Base-by-base conservation (phyloP, 2,888 invertebrate species). In the Augiades crinisus region DNA sequence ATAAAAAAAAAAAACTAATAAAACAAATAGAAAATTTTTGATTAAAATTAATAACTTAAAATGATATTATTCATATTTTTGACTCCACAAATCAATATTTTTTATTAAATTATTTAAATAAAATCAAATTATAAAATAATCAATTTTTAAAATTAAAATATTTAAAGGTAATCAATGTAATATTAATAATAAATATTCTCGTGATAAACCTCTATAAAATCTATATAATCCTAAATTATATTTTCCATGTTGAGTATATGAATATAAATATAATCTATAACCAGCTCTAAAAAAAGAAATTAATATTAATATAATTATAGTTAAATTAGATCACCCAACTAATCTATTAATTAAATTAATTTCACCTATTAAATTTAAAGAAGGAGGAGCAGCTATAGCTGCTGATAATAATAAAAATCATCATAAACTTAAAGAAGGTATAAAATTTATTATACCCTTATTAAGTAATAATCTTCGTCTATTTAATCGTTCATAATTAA, bases 71-170 rank as follows among this genome's bases (percentile, higher is more conserved):
- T 79, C 86, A 91, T 80, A 91, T 91, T 87, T 80, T 88, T 91
- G 90, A 92, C 54, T 67, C 90, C 92, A 93, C 92, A 93, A 92
- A 92, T 92, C 91, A 92, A 91, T 81, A 91, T 92, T 93, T 92
- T 92, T 3, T 60, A 38, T 83, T 92, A 92, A 93, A 93, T 91
- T 92, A 92, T 88, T 91, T 91, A 92, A 92, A 78, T 86, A 86
- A 78, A 91, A 76, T 70, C 84, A 91, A 73, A 90, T 77, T 72
- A 86, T 70, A 70, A 79, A 72, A 67, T 78, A 78, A 72, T 91
- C 90, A 67, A 90, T 73, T 62, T 90, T 91, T 71, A 92, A 76
- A 85, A 92, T 75, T 75, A 92, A 72, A 64, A 93, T 70, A 92
- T 92, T 92, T 84, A 93, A 90, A 64, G 92, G 91, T 58, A 92